These are phyloP conservation scores for Hypsopygia costalis DNA, from an alignment of 2,888 invertebrate genomes.

Conservation along the genomic window DNA sequence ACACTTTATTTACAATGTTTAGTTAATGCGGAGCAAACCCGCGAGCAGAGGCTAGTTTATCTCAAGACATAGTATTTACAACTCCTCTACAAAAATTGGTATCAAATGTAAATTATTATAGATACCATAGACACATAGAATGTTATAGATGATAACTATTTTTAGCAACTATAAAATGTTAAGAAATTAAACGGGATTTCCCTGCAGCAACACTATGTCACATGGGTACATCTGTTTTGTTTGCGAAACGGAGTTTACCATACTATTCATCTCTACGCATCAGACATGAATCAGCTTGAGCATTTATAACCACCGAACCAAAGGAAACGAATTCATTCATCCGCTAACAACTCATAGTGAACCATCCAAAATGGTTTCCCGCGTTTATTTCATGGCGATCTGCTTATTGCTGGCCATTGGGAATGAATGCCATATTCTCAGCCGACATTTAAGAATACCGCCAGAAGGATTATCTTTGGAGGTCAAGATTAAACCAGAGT, in stretches of 20 bases:
- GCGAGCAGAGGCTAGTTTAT: too few species aligned
- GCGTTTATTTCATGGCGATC: neutral
- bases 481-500: neutral
- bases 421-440: neutral
- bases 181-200: neutral
- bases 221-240: neutral
- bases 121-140: too few species aligned
- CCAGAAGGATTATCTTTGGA: slow-evolving; percentile 4
- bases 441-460: neutral
- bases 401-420: neutral
- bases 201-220: neutral
- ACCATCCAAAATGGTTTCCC: neutral
- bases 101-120: too few species aligned
- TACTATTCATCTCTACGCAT: neutral
- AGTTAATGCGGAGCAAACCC: too few species aligned
- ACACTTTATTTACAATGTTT: too few species aligned
- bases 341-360: neutral
- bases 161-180: too few species aligned
- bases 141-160: too few species aligned
- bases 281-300: neutral
- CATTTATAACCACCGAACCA: neutral
- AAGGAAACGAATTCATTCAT: neutral
- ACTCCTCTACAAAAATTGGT: too few species aligned
- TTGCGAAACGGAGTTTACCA: neutral
- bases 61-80: too few species aligned